phyloP scores from a whole-genome alignment of 2,797 vertebrate genomes.

The Heterohyrax brucei region DNA sequence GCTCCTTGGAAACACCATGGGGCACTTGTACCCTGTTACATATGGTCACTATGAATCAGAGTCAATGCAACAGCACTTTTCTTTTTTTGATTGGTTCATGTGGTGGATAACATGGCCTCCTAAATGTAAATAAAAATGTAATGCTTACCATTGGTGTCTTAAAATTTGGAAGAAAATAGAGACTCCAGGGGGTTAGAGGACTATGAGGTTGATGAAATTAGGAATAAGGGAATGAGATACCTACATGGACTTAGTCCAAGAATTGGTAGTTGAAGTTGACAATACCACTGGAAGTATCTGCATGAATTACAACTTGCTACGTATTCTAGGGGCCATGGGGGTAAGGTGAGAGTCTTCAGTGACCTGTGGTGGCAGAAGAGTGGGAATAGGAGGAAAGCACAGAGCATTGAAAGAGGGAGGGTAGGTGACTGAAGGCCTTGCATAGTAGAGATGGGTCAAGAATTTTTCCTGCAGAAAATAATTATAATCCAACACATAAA shows the following conservation, averaged over 20 bases:
- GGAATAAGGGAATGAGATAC: background rate
- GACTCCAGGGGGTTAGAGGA: background rate
- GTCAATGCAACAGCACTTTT: no score
- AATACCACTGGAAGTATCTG: background rate
- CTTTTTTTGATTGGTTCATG: background rate
- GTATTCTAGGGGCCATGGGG: background rate
- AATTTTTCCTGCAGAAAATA: slow-evolving; percentile 40
- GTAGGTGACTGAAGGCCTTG: background rate
- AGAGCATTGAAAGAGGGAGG: no score
- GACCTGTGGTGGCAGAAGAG: background rate
- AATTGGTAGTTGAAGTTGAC: background rate
- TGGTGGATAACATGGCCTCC: background rate
- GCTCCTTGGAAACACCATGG: no score
- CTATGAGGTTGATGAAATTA: background rate
- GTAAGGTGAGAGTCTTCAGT: background rate
- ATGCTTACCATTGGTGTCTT: background rate
- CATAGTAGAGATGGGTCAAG: background rate
- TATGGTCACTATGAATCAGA: no score
- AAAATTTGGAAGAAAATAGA: background rate
- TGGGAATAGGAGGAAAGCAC: no score
- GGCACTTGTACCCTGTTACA: no score
- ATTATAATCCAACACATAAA: background rate
- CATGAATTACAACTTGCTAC: background rate
- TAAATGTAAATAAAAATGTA: background rate
- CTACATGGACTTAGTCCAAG: background rate